A percentile compares a stretch with the other conserved stretches of the same genome.
Evolutionary conservation across 2,797 vertebrate species (phyloP).

Genomic region (Sebastes hubbsi): DNA sequence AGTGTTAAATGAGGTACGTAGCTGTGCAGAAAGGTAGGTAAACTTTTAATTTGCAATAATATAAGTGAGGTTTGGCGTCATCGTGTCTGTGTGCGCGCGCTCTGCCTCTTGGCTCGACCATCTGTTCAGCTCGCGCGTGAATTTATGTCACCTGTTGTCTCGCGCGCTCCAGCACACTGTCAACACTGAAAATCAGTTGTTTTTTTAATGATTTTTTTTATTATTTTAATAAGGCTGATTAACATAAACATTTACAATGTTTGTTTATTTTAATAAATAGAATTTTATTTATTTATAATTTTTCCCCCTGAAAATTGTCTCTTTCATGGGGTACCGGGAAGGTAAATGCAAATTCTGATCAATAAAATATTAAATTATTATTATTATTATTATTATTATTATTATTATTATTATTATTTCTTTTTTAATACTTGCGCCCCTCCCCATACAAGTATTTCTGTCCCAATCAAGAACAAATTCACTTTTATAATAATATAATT

Average conservation of each 20-base stretch:
- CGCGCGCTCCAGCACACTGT: not conserved
- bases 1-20: fast-evolving
- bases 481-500: not conserved
- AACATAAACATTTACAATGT: fast-evolving
- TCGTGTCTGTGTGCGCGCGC: not conserved
- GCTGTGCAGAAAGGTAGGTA: fast-evolving
- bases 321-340: no score
- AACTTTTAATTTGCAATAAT: not conserved
- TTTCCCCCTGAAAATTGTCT: no score
- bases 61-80: not conserved
- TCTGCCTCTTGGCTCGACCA: not conserved
- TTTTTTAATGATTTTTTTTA: no score
- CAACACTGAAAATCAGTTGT: no score
- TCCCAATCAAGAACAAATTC: no score
- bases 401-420: no score
- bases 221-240: not conserved
- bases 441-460: no score
- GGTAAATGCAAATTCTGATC: no score
- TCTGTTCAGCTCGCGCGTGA: not conserved
- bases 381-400: no score
- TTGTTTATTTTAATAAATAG: no score
- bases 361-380: no score
- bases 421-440: no score
- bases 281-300: not conserved
- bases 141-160: conserved; percentile 11